Evolutionary conservation across 2,888 invertebrate genomes (phyloP), one percentile per base, ranked within the genome.

Genomic region (Autographa pulchrina): DNA sequence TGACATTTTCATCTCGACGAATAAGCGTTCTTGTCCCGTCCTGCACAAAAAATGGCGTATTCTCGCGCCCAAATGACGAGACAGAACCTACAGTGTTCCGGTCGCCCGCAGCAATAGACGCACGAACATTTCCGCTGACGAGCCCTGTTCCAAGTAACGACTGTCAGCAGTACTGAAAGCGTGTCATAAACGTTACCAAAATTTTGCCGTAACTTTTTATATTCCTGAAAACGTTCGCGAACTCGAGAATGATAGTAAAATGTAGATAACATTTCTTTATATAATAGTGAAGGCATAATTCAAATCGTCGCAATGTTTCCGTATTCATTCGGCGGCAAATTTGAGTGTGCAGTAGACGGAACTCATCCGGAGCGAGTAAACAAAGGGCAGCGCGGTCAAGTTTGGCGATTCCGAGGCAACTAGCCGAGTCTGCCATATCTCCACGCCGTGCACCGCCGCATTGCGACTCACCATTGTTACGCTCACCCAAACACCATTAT

Each of bases 401-500:
- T 92, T 93, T 90, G 90, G 89, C 88, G 87, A 90, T 91, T 91
- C 86, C 85, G 85, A 87, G 84, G 83, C 88, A 89, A 88, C 90
- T 89, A 86, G 84, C 89, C 90, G 88, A 77, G 77, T 81, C 89
- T 85, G 84, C 87, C 82, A 82, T 89, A 89, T 88, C 86, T 87
- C 84, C 83, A 83, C 83, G 75, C 35, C 70, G 65, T 77, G 78
- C 77, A 72, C 75, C 75, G 82, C 88, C 90, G 88, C 91, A 89
- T 83, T 89, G 89, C 89, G 88, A 85, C 89, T 89, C 85, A 86
- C 90, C 85, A 91, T 91, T 91, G 90, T 91, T 90, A 86, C 85
- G 87, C 87, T 89, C 87, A 83, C 88, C 89, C 88, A 89, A 91
- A 91, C 88, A 91, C 89, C 90, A 91, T 93, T 93, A 93, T 93